phyloP scores from a whole-genome alignment of 2,888 invertebrate genomes.

The Aproaerema taeniolella region DNA sequence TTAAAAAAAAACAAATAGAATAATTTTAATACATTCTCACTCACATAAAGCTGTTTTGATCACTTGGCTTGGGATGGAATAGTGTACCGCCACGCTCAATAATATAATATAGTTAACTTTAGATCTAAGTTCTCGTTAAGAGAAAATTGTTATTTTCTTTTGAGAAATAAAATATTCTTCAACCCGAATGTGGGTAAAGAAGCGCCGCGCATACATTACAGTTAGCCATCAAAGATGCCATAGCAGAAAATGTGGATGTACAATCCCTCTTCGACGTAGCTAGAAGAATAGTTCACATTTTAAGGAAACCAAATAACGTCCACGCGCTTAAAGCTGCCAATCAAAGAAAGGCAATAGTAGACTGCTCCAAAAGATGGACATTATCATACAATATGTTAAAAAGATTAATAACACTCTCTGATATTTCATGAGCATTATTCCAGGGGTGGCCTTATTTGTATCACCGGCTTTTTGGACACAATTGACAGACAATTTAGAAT shows the following conservation, averaged over 20 bases:
- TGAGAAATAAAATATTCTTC: no score
- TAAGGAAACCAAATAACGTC: constrained; percentile 8
- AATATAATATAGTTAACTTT: no score
- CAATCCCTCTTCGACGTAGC: constrained; percentile 4
- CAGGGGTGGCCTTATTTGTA: neutral
- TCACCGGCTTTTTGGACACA: neutral
- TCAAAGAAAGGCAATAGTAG: constrained; percentile 11
- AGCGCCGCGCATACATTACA: constrained; percentile 17
- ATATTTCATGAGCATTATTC: neutral
- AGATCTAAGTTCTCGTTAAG: no score
- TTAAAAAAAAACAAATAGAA: no score
- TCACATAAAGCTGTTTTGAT: no score
- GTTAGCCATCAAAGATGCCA: constrained; percentile 14
- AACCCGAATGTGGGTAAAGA: no score
- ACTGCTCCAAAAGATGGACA: constrained; percentile 12
- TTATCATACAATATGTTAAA: constrained; percentile 12
- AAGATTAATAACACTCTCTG: neutral
- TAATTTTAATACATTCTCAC: no score
- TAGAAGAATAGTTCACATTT: constrained; percentile 9
- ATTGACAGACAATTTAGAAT: neutral
- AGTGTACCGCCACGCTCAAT: no score
- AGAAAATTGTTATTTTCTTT: no score
- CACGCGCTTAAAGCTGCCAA: constrained; percentile 5
- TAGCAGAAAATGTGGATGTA: constrained; percentile 2
- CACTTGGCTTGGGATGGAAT: no score